Conservation (phyloP, 2,797 vertebrate species). For the Argya squamiceps region DNA sequence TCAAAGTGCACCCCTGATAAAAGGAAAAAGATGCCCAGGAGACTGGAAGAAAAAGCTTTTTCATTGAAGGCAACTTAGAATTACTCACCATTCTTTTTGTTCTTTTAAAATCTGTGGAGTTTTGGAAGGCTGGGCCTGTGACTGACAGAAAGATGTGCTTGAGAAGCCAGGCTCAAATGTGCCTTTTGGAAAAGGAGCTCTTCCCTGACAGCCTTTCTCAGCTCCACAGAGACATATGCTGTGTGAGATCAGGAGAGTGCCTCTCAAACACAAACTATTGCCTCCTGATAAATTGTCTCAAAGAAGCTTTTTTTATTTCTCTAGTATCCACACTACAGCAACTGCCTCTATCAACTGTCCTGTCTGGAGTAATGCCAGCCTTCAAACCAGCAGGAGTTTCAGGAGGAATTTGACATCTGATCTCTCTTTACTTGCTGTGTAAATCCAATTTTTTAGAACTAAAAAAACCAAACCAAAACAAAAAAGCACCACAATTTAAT, state of each 20-base stretch:
- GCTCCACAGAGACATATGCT: constrained; percentile 2
- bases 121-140: constrained; percentile 13
- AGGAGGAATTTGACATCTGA: neutral
- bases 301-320: constrained; percentile 7
- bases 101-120: neutral
- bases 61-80: neutral
- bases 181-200: constrained; percentile 23
- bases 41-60: neutral
- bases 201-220: constrained; percentile 46
- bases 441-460: neutral
- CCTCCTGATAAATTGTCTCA: constrained; percentile 2
- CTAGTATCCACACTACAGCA: neutral
- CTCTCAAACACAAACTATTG: neutral
- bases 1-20: neutral
- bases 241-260: neutral
- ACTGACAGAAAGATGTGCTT: constrained; percentile 34
- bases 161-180: neutral
- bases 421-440: neutral
- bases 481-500: neutral
- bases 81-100: neutral
- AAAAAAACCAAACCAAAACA: neutral
- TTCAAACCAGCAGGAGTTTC: neutral
- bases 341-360: neutral
- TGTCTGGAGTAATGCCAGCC: neutral
- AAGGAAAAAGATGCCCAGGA: neutral